Conservation (phyloP, 2,113 vertebrate genomes). For the Eulemur rufifrons region DNA sequence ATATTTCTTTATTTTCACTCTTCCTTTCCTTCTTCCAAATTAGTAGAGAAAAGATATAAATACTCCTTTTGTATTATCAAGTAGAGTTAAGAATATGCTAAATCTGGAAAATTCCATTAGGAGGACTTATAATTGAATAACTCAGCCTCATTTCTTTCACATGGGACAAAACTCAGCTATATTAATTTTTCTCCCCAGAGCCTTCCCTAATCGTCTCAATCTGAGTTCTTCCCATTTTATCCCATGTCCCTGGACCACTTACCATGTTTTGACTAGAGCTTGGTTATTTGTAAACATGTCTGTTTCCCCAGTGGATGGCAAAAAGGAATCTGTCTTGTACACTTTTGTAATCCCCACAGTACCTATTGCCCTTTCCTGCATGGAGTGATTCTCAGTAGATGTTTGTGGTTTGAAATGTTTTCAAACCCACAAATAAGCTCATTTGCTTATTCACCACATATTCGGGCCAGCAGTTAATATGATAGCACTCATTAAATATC, state of each 20-base stretch:
- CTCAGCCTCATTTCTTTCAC: constrained; percentile 38
- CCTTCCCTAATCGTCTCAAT: neutral
- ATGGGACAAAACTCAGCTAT: neutral
- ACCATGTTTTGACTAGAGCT: constrained; percentile 29
- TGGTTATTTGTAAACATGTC: constrained; percentile 17
- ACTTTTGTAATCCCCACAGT: neutral
- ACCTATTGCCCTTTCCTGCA: neutral
- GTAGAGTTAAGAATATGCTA: constrained; percentile 48
- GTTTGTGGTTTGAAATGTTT: constrained; percentile 4
- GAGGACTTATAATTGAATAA: neutral
- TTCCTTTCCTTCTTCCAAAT: neutral
- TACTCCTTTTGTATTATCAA: neutral
- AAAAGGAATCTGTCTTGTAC: neutral
- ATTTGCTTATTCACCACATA: neutral
- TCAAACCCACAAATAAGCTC: neutral
- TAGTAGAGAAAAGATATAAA: neutral
- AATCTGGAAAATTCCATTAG: constrained; percentile 26
- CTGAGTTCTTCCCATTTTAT: neutral
- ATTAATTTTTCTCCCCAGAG: constrained; percentile 15
- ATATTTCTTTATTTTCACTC: neutral
- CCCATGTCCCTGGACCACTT: neutral
- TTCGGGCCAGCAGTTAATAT: neutral
- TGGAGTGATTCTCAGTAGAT: neutral
- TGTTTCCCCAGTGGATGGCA: neutral
- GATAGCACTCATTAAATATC: neutral